Evolutionary conservation across 2,113 vertebrate species (phyloP).

Genomic region (Lamprotornis superbus): DNA sequence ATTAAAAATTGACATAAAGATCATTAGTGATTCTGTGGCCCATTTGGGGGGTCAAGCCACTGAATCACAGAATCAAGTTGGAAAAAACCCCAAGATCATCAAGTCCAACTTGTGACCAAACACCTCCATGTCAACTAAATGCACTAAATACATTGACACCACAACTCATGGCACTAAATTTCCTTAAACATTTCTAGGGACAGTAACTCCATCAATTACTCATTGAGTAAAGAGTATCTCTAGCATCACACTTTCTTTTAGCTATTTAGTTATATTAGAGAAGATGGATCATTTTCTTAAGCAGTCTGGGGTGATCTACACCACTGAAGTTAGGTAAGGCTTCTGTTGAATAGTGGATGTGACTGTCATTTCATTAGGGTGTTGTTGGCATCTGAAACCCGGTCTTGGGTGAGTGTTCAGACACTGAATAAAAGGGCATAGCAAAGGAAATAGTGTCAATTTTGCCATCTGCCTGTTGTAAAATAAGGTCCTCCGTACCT

Average conservation of each 20-base stretch:
- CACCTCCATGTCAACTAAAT: not conserved
- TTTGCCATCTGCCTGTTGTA: conserved; percentile 3
- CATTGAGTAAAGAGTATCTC: not conserved
- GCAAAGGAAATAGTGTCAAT: not conserved
- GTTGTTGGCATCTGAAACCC: not conserved
- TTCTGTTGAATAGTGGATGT: not conserved
- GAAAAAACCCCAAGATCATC: not conserved
- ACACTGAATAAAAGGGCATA: not conserved
- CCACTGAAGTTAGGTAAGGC: not conserved
- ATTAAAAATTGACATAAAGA: not conserved
- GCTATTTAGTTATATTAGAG: not conserved
- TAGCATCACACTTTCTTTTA: not conserved
- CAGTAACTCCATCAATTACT: not conserved
- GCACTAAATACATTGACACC: not conserved
- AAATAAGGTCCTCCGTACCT: not conserved
- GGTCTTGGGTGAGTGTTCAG: not conserved
- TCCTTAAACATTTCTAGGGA: not conserved
- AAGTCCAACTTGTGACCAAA: not conserved
- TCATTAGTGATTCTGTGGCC: not conserved
- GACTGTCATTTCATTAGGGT: not conserved
- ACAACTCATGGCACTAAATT: not conserved
- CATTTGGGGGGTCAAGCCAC: not conserved
- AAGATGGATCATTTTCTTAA: not conserved
- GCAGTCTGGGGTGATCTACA: not conserved
- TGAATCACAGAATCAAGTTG: not conserved